Percentiles rank a stretch among this genome's conserved stretches.
These are phyloP conservation scores for Cydia pomonella DNA, from an alignment of 1,140 invertebrate species.

Conservation along the genomic window DNA sequence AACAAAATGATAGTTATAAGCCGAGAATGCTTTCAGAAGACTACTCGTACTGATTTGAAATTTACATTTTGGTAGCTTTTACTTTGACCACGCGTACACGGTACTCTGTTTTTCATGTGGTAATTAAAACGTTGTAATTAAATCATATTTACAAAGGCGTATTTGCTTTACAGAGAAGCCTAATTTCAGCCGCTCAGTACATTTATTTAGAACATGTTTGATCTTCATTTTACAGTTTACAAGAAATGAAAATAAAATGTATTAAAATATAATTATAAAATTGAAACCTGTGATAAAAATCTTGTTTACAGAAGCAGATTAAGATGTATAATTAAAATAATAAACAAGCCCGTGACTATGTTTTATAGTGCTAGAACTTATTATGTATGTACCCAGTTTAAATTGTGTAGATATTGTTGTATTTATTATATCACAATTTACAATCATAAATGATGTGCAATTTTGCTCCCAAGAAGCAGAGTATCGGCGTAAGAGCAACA, in stretches of 20 bases:
- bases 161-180: neutral
- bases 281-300: no score
- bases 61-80: conserved; percentile 19
- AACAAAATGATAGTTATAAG: conserved; percentile 19
- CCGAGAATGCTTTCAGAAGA: neutral
- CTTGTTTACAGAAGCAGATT: no score
- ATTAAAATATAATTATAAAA: no score
- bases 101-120: neutral
- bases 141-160: neutral
- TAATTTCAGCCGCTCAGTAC: neutral
- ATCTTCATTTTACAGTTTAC: no score
- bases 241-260: no score
- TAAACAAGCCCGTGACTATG: no score
- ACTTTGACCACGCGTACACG: neutral
- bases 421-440: no score
- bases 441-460: neutral
- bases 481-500: conserved; percentile 49
- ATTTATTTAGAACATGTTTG: no score
- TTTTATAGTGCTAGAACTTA: no score
- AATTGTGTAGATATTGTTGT: no score
- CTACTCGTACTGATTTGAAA: conserved; percentile 13
- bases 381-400: no score
- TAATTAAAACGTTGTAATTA: conserved; percentile 14
- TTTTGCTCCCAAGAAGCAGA: neutral
- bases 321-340: no score